A percentile compares a stretch with the other conserved stretches of the same genome.
These are phyloP conservation scores for Chionomys nivalis DNA, from an alignment of 2,113 vertebrate species.

Conservation along the genomic window DNA sequence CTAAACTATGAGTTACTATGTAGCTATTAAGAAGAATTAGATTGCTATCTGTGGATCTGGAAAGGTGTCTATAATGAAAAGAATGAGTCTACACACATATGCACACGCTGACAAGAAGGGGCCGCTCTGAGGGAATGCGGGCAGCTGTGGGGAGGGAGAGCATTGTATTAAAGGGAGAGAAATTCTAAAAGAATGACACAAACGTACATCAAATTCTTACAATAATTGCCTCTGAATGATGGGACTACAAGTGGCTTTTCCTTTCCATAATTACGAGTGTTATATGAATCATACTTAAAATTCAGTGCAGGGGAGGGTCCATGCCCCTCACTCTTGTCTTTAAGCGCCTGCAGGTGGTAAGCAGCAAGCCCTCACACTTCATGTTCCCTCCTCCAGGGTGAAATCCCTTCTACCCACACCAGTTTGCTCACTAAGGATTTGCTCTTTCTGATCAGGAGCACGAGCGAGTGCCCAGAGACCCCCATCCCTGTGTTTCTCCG, in stretches of 20 bases:
- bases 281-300: neutral
- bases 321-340: neutral
- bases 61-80: neutral
- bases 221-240: neutral
- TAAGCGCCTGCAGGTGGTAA: neutral
- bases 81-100: neutral
- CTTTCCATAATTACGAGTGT: neutral
- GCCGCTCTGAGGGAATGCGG: neutral
- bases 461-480: neutral
- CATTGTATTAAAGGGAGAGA: neutral
- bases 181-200: neutral
- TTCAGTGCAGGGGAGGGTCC: accelerated
- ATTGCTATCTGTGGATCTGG: neutral
- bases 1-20: neutral
- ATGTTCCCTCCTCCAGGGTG: neutral
- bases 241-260: neutral
- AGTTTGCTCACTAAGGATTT: neutral
- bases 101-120: accelerated
- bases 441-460: neutral
- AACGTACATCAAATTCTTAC: neutral
- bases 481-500: neutral
- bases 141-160: neutral
- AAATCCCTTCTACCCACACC: neutral
- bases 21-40: neutral
- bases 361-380: no score